Conservation (phyloP, 2,888 invertebrate genomes). For the Epinotia bilunana region DNA sequence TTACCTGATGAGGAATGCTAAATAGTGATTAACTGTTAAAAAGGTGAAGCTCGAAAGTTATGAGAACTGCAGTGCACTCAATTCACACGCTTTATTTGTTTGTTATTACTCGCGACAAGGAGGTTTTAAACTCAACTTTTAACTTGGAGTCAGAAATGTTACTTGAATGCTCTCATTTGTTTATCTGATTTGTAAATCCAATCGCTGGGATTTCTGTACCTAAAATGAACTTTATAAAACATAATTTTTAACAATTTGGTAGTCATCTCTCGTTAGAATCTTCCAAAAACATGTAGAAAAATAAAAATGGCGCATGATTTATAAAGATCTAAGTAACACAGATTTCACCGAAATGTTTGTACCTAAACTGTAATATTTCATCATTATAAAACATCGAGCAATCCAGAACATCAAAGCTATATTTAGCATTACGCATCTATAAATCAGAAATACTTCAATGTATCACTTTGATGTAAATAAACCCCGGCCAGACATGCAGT, state of each 20-base stretch:
- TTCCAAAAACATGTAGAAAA: neutral
- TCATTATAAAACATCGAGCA: constrained; percentile 19
- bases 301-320: constrained; percentile 1
- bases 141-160: neutral
- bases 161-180: neutral
- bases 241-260: neutral
- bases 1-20: constrained; percentile 34
- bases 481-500: constrained; percentile 66
- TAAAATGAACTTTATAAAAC: neutral
- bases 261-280: neutral
- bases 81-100: neutral
- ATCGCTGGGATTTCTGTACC: neutral
- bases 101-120: neutral
- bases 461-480: constrained; percentile 60
- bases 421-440: constrained; percentile 47
- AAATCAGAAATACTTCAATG: constrained; percentile 56
- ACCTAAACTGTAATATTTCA: constrained; percentile 15
- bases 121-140: neutral
- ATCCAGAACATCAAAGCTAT: constrained; percentile 40
- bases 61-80: constrained; percentile 6
- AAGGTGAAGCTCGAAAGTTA: constrained; percentile 12
- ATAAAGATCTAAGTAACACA: neutral
- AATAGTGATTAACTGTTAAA: constrained; percentile 25
- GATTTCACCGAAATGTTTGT: constrained; percentile 5
- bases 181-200: neutral